Conservation (phyloP, 2,113 vertebrate species). For the Plectropomus leopardus region DNA sequence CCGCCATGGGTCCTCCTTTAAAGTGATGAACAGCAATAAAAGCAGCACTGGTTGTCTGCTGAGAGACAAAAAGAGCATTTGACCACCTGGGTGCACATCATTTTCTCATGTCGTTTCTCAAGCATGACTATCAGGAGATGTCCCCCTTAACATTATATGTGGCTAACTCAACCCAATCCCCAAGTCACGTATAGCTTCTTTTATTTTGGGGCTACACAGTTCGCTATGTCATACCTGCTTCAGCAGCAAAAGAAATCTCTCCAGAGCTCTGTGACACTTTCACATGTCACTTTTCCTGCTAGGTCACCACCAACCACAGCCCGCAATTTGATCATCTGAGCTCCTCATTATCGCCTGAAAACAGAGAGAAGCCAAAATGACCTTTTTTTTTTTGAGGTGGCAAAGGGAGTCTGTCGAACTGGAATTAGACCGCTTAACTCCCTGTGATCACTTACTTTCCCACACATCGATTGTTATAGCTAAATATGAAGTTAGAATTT, state of each 20-base stretch:
- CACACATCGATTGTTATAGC: conserved; percentile 53
- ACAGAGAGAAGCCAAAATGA: conserved; percentile 31
- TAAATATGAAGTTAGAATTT: conserved; percentile 75
- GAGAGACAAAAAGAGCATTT: conserved; percentile 82
- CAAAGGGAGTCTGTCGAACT: conserved; percentile 15
- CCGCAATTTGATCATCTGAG: conserved; percentile 52
- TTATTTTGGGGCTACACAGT: conserved; percentile 5
- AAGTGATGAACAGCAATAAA: conserved; percentile 81
- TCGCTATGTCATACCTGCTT: conserved; percentile 7
- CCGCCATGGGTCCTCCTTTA: conserved; percentile 81
- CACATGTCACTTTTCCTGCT: conserved; percentile 40
- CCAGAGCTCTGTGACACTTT: conserved; percentile 48
- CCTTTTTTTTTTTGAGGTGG: conserved; percentile 36
- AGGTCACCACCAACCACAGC: conserved; percentile 29
- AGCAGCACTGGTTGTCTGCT: conserved; percentile 74
- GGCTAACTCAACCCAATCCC: conserved; percentile 59
- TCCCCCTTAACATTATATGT: conserved; percentile 58
- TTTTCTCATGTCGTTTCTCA: conserved; percentile 75
- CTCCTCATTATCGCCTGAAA: conserved; percentile 40
- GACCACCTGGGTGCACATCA: conserved; percentile 78
- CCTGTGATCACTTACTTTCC: conserved; percentile 47
- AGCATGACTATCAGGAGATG: conserved; percentile 75
- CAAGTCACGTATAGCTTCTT: conserved; percentile 25
- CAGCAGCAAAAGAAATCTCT: conserved; percentile 2
- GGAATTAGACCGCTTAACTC: conserved; percentile 43